Conservation (phyloP, 2,797 vertebrate species). For the Intellagama lesueurii region DNA sequence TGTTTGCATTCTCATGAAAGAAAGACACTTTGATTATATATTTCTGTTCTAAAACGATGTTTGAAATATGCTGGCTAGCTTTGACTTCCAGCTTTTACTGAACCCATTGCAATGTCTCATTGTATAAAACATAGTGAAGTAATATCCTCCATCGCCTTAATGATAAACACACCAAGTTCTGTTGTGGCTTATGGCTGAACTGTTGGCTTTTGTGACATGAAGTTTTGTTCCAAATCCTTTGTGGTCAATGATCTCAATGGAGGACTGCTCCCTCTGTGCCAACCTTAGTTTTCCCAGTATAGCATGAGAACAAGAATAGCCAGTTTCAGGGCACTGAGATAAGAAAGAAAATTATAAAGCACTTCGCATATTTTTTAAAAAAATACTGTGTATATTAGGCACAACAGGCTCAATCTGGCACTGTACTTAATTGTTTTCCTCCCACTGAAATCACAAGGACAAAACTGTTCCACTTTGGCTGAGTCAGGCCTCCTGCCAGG, state of each 20-base stretch:
- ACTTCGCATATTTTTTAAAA: background rate
- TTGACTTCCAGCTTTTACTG: conserved; percentile 10
- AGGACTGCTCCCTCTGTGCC: background rate
- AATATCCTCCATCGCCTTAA: background rate
- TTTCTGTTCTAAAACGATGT: conserved; percentile 23
- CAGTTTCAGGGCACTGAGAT: background rate
- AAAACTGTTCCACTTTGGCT: background rate
- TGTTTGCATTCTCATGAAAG: conserved; percentile 26
- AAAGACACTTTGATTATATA: conserved; percentile 31
- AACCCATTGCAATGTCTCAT: background rate
- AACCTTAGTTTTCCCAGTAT: background rate
- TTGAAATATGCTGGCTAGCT: background rate
- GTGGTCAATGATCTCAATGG: background rate
- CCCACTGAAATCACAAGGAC: background rate
- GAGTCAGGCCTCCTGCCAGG: background rate
- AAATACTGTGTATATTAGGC: background rate
- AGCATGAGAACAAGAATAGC: background rate
- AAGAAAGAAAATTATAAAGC: background rate
- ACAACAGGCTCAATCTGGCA: background rate
- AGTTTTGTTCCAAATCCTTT: background rate
- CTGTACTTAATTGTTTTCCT: background rate
- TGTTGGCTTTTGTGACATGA: background rate
- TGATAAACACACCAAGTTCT: background rate
- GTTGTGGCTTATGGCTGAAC: background rate
- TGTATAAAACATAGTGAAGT: background rate